A percentile compares a stretch with the other conserved stretches of the same genome.
Conservation (phyloP, 2,888 invertebrate genomes). For the Drosophila infuscata region DNA sequence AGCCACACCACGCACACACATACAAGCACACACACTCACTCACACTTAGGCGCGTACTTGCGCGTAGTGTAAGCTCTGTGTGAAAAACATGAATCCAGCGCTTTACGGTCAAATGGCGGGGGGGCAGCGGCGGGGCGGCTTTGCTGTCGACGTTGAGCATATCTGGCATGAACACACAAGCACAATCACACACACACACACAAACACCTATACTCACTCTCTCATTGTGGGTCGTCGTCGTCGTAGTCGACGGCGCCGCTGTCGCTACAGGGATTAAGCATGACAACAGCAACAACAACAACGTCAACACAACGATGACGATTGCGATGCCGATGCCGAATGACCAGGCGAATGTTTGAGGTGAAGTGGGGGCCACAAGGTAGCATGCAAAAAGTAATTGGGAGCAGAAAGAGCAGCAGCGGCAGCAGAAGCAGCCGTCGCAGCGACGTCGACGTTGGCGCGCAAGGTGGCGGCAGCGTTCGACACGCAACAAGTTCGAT, state of each 20-base stretch:
- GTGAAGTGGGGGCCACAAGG: slow-evolving; percentile 80
- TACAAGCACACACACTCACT: slow-evolving; percentile 10
- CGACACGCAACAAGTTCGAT: slow-evolving; percentile 77
- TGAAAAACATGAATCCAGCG: slow-evolving; percentile 82
- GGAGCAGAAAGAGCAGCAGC: slow-evolving; percentile 76
- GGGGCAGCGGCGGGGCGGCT: slow-evolving; percentile 24
- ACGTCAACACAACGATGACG: slow-evolving; percentile 75
- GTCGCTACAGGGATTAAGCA: slow-evolving; percentile 79
- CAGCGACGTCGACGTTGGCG: slow-evolving; percentile 33
- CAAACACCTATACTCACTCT: slow-evolving; percentile 50
- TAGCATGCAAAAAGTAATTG: slow-evolving; percentile 82
- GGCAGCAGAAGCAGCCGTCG: slow-evolving; percentile 36
- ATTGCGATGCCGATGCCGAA: slow-evolving; percentile 65
- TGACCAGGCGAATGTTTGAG: slow-evolving; percentile 67
- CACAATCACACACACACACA: slow-evolving; percentile 29
- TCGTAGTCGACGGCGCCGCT: slow-evolving; percentile 59
- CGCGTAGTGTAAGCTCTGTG: slow-evolving; percentile 76
- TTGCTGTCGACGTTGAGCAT: slow-evolving; percentile 53
- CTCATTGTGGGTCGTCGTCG: slow-evolving; percentile 61
- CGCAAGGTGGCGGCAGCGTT: slow-evolving; percentile 74
- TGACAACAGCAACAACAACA: slow-evolving; percentile 60
- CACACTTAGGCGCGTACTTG: slow-evolving; percentile 17
- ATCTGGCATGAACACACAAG: slow-evolving; percentile 55
- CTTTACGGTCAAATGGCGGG: slow-evolving; percentile 68
- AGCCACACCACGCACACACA: slow-evolving; percentile 19